Conservation (phyloP, 2,888 invertebrate genomes). For the Pristionchus exspectatus region DNA sequence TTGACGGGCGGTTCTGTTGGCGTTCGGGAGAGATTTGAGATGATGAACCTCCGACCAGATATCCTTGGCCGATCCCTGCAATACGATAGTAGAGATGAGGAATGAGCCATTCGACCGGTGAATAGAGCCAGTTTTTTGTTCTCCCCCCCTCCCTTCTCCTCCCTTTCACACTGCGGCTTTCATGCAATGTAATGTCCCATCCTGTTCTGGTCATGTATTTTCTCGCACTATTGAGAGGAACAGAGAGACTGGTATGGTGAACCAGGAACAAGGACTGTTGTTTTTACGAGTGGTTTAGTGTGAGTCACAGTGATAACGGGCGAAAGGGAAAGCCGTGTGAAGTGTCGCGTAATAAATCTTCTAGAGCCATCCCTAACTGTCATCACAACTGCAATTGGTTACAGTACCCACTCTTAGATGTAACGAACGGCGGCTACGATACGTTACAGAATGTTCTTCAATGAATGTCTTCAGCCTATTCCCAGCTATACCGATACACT, state of each 20-base stretch:
- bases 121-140: constrained; percentile 47
- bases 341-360: background rate
- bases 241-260: background rate
- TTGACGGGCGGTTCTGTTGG: constrained; percentile 71
- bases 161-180: background rate
- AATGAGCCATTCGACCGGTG: constrained; percentile 40
- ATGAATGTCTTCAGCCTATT: background rate
- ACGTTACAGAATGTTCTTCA: no score
- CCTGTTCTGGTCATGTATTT: constrained; percentile 11
- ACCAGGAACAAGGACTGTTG: background rate
- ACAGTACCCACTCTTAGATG: background rate
- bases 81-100: background rate
- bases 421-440: no score
- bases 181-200: constrained; percentile 32
- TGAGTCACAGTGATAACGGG: background rate
- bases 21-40: constrained; percentile 65
- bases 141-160: background rate
- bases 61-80: constrained; percentile 56
- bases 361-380: background rate
- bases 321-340: background rate
- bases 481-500: background rate
- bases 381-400: background rate
- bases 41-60: constrained; percentile 61
- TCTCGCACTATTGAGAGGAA: constrained; percentile 23
- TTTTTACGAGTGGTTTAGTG: background rate